phyloP scores from a whole-genome alignment of 2,797 vertebrate species.

The Anguilla megastoma region DNA sequence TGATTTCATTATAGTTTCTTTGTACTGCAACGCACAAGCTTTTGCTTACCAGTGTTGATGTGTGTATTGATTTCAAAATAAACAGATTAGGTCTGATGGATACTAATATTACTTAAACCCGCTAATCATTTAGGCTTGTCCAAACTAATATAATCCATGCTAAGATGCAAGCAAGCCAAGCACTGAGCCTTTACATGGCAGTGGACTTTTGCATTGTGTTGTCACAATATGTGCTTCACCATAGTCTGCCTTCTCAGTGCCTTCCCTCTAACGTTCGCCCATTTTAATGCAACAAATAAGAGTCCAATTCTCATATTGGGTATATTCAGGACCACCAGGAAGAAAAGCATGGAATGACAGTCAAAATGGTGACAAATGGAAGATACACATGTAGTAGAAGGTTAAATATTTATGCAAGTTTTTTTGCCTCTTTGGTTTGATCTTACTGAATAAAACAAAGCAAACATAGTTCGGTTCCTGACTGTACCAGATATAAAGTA shows the following conservation, averaged over 20 bases:
- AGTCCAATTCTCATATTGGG: neutral
- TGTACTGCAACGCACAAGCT: constrained; percentile 19
- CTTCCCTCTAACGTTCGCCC: neutral
- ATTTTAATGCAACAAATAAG: neutral
- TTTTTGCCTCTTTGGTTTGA: constrained; percentile 3
- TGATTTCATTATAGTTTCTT: constrained; percentile 23
- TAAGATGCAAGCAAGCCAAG: constrained; percentile 25
- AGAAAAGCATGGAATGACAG: neutral
- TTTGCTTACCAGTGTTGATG: constrained; percentile 39
- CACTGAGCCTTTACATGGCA: neutral
- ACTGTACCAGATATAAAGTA: constrained; percentile 22
- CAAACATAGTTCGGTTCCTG: constrained; percentile 4
- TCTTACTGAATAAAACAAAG: constrained; percentile 19
- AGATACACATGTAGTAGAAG: constrained; percentile 1
- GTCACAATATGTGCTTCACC: neutral
- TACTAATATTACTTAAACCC: constrained; percentile 46
- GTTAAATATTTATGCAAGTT: constrained; percentile 11
- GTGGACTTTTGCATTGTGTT: neutral
- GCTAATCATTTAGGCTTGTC: constrained; percentile 26
- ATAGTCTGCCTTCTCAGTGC: neutral
- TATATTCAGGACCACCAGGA: constrained; percentile 18
- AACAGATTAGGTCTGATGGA: constrained; percentile 31
- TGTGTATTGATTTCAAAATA: constrained; percentile 31
- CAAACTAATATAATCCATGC: constrained; percentile 39
- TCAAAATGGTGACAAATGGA: neutral